Base-by-base conservation (phyloP, 2,113 vertebrate genomes). In the Etia nguti region DNA sequence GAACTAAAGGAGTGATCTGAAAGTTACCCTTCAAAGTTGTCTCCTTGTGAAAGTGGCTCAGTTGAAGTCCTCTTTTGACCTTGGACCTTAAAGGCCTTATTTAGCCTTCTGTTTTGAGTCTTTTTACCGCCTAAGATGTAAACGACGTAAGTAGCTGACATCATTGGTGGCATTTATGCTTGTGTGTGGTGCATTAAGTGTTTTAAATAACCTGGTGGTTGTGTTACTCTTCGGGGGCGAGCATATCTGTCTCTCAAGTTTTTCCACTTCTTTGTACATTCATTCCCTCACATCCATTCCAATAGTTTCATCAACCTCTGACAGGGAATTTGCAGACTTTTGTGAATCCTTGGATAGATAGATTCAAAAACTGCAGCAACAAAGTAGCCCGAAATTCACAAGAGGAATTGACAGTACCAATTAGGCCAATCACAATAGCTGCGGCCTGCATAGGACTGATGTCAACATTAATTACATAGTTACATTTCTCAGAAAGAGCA, bases 301-400 rank as follows among this genome's bases (percentile, higher is more conserved):
- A 41, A 70, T 24, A 70, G 36, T 70, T 70, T 70, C 0, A 24
- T 43, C 65, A 24, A 16, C n/a, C 65, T 70, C 65, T 43, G n/a
- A 15, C 12, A 22, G 2, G 65, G 65, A 41, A 43, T 24, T 70
- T 43, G n/a, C 38, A 24, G n/a, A 70, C 65, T 43, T 70, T 43
- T 22, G 6, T 70, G 36, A 70, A 16, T 15, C n/a, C n/a, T 43
- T 70, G 36, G n/a, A 70, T 70, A 43, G 65, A 70, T 41, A 68
- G 24, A 68, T 68, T 68, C 36, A 24, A 68, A 41, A 68, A 15
- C 20, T 68, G 62, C 62, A 22, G 20, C 62, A 41, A 68, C 20
- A 68, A 68, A 68, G 62, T 68, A 68, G 62, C 36, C 10, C 8
- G 13, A 68, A 9, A 68, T 68, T 38, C 62, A 68, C 62, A 68